Conservation (phyloP, 2,113 vertebrate species). For the Phodopus roborovskii region DNA sequence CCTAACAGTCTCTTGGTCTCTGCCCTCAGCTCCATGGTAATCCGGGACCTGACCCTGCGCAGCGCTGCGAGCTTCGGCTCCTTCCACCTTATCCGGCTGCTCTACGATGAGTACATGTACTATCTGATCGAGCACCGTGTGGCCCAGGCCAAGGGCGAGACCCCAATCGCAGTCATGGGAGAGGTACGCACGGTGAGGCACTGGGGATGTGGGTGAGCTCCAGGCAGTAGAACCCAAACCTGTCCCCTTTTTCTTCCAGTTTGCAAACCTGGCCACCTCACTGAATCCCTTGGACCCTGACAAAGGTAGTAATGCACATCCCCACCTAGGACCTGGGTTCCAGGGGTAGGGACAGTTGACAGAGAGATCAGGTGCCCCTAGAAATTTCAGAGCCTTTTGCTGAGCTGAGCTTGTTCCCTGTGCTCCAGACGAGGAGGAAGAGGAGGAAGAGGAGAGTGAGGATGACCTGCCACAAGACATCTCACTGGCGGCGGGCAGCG, state of each 20-base stretch:
- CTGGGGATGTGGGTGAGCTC: background rate
- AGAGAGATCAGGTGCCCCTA: background rate
- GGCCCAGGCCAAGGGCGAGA: constrained; percentile 94
- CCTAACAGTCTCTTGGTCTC: background rate
- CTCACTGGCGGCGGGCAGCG: constrained; percentile 84
- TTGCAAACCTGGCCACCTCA: constrained; percentile 89
- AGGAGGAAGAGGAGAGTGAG: constrained; percentile 94
- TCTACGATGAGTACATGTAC: constrained; percentile 97
- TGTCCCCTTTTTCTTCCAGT: constrained; percentile 83
- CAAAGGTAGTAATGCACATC: constrained; percentile 87
- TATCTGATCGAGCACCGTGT: constrained; percentile 96
- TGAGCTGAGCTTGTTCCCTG: constrained; percentile 39
- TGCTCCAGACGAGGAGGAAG: constrained; percentile 92
- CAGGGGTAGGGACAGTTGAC: background rate
- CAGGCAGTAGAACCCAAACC: background rate
- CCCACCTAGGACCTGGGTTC: background rate
- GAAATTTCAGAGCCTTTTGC: background rate
- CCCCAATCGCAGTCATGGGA: constrained; percentile 95
- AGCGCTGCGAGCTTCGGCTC: constrained; percentile 95
- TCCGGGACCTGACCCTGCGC: constrained; percentile 94
- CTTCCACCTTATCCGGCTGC: constrained; percentile 94
- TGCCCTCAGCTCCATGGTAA: constrained; percentile 93
- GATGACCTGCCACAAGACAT: constrained; percentile 91
- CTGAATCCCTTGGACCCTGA: constrained; percentile 89
- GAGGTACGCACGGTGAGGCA: constrained; percentile 85